A percentile compares a stretch with the other conserved stretches of the same genome.
phyloP scores from a whole-genome alignment of 2,888 invertebrate species.

The Ectropis crepuscularia region DNA sequence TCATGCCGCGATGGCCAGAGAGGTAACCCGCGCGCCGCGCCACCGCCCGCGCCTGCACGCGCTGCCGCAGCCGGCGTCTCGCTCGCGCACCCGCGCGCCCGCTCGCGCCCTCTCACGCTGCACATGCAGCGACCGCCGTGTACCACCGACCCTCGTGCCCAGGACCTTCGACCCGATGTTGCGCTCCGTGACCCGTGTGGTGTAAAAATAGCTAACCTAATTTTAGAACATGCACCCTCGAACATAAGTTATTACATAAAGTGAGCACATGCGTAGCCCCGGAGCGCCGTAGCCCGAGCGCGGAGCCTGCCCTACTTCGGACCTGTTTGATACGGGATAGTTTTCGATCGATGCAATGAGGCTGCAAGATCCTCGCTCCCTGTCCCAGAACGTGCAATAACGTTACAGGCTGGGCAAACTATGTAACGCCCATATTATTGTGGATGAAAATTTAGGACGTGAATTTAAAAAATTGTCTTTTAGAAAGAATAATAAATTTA shows the following conservation, averaged over 20 bases:
- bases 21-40: conserved; percentile 73
- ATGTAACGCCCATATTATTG: no score
- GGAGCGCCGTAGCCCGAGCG: conserved; percentile 43
- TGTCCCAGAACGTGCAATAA: background rate
- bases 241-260: conserved; percentile 22
- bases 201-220: conserved; percentile 36
- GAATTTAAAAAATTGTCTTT: no score
- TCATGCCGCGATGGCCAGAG: conserved; percentile 90
- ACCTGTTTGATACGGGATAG: conserved; percentile 32
- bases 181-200: conserved; percentile 18
- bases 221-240: conserved; percentile 30
- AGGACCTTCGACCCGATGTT: conserved; percentile 9
- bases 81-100: conserved; percentile 29
- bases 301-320: conserved; percentile 39
- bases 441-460: no score
- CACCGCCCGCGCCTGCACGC: conserved; percentile 26
- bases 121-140: conserved; percentile 70
- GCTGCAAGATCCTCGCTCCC: conserved; percentile 16
- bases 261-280: conserved; percentile 55
- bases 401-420: no score
- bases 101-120: conserved; percentile 65
- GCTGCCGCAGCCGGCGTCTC: conserved; percentile 18
- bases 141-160: conserved; percentile 23
- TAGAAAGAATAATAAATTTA: no score
- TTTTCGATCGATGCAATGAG: conserved; percentile 40